Evolutionary conservation across 2,888 invertebrate genomes (phyloP), one percentile per base, ranked within the genome.

Genomic region (Agonum fuliginosum): DNA sequence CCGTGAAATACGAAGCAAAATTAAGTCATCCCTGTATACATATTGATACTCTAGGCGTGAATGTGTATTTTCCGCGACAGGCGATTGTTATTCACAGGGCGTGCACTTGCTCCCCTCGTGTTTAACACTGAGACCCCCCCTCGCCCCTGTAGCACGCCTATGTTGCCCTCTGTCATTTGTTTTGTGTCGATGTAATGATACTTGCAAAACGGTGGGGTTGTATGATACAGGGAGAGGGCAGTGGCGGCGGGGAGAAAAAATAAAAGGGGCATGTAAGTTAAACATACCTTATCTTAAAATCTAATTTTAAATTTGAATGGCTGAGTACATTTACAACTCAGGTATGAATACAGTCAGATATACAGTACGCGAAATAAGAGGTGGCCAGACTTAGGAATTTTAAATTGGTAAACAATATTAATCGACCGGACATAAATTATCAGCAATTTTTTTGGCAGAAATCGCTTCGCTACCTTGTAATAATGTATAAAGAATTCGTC

Each of bases 161-260:
- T 46, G 46, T 5, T 17, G 24, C 62, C 54, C 58, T 43, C 20
- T 73, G 73, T 73, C 73, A 73, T 73, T 73, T 73, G 73, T 73
- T 73, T 73, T 73, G 73, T 62, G 73, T 73, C 73, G 41, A 58
- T 73, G 73, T 73, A 73, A 73, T 73, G 73, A 73, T 73, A 73
- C 73, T 73, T 54, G 73, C 54, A 46, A 70, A 70, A 70, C 70
- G 46, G 24, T 48, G 48, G 73, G 37, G 72, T 12, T 19, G 51
- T 34, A 34, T 30, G 51, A 72, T 72, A 72, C 41, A n/a, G 22
- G 72, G 72, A 5, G 24, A 22, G 8, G 1, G 1, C 67, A 67
- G 67, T 67, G 67, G 37, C 41, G 58, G 20, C n/a, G 24, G 8
- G 19, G 3, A 1, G 10, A 17, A 48, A 19, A 19, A 20, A 8